Evolutionary conservation across 2,797 vertebrate genomes (phyloP), one percentile per base, ranked within the genome.

Genomic region (Myripristis jacobus): DNA sequence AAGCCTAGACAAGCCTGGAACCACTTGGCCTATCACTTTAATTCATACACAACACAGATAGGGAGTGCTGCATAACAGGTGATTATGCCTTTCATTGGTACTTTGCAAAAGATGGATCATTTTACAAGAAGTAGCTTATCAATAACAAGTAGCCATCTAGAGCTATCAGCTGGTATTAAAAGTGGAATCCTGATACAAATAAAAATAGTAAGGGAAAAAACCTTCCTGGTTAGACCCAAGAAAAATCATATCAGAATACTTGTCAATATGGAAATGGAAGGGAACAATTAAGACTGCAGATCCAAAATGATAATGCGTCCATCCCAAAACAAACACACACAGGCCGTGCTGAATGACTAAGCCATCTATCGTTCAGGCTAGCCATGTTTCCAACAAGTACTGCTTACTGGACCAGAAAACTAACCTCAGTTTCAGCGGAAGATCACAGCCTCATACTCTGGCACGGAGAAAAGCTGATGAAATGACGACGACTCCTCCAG

Each of bases 391-490:
- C 27, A 61, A 25, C 31, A 18, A 43, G 55, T 67, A 22, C 65
- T 69, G 70, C 48, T 63, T 29, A 11, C 24, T 70, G 56, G 53
- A 81, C 21, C 52, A 79, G 58, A 85, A 80, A 82, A 89, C 91
- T 82, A 90, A 93, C 92, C 92, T 93, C 22, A 7, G 83, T 66
- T 84, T 89, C 81, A 84, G 80, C 55, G 55, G 83, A 46, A 75
- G 79, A 88, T 85, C 88, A 89, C 47, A 79, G 80, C 72, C 74
- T 91, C 90, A 90, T 88, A 78, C 64, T 85, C 80, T 75, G 65
- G 63, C 69, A 70, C 46, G 3, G 27, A 74, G 70, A 73, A 80
- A 68, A 72, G 54, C 80, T 77, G 81, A 75, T 75, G 78, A 88
- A 81, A 88, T 78, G 66, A 76, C 34, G 66, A 82, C 75, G 82